Conservation (phyloP, 2,113 vertebrate species). For the Daboia siamensis region DNA sequence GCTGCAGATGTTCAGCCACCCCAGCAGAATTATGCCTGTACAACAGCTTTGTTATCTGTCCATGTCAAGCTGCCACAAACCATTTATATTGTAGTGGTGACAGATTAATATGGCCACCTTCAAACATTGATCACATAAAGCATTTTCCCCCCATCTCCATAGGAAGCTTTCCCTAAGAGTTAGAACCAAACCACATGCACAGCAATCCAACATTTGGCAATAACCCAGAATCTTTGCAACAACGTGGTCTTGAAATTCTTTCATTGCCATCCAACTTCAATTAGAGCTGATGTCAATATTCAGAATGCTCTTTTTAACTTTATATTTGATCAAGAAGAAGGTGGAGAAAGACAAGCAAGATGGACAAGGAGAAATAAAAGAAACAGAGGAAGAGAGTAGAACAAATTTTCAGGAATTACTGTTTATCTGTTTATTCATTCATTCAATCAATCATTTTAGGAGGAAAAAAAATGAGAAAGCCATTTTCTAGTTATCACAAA, state of each 20-base stretch:
- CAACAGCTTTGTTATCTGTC: neutral
- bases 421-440: neutral
- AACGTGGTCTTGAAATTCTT: constrained; percentile 10
- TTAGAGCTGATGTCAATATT: constrained; percentile 29
- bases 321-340: neutral
- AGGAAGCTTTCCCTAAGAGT: neutral
- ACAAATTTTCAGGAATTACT: neutral
- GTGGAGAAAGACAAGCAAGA: neutral
- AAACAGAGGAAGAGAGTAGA: neutral
- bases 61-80: neutral
- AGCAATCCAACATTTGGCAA: neutral
- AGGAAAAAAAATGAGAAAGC: neutral
- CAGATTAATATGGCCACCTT: neutral
- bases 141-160: neutral
- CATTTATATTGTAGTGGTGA: too few species aligned
- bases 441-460: neutral
- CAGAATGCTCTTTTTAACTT: constrained; percentile 13
- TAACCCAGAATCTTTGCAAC: neutral
- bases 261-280: neutral
- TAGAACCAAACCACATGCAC: neutral
- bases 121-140: neutral
- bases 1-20: neutral
- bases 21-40: neutral
- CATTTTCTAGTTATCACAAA: neutral
- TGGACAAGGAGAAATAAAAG: neutral